Conservation (phyloP, 2,888 invertebrate species). For the Gandaritis pyraliata region DNA sequence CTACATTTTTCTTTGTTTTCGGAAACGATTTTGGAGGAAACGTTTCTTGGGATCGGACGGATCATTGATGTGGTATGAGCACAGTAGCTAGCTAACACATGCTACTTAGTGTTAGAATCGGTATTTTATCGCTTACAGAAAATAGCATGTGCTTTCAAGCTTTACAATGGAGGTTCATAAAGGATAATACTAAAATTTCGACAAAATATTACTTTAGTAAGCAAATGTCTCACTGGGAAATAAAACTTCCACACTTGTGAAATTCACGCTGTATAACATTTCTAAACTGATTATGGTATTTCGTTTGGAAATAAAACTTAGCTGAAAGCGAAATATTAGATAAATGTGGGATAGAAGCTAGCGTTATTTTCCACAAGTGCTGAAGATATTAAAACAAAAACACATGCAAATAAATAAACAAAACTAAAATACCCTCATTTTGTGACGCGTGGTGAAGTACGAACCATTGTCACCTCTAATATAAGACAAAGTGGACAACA, state of each 20-base stretch:
- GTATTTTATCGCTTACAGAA: slow-evolving; percentile 1
- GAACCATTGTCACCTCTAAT: slow-evolving; percentile 23
- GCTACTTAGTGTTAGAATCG: slow-evolving; percentile 6
- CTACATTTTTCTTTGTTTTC: background rate
- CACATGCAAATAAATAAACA: slow-evolving; percentile 38
- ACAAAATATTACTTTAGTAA: slow-evolving; percentile 31
- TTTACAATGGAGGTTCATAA: slow-evolving; percentile 29
- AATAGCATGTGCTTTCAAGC: slow-evolving; percentile 28
- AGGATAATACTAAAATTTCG: slow-evolving; percentile 37
- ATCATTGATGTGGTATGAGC: slow-evolving; percentile 8
- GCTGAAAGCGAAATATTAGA: slow-evolving; percentile 5
- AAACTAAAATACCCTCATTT: slow-evolving; percentile 30
- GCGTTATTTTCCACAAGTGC: slow-evolving; percentile 28
- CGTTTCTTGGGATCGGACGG: slow-evolving; percentile 10
- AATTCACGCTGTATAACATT: slow-evolving; percentile 13
- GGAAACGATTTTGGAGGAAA: background rate
- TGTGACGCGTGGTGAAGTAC: slow-evolving; percentile 25
- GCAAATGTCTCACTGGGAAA: slow-evolving; percentile 35
- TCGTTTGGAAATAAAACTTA: slow-evolving; percentile 3
- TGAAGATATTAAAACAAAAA: slow-evolving; percentile 27
- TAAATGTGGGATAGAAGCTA: background rate
- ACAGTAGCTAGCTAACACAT: slow-evolving; percentile 12
- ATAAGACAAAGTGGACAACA: slow-evolving; percentile 21
- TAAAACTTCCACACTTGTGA: slow-evolving; percentile 25
- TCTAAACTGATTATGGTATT: slow-evolving; percentile 2